A percentile compares a stretch with the other conserved stretches of the same genome.
Evolutionary conservation across 2,888 invertebrate genomes (phyloP).

Genomic region (Ctena decussata): DNA sequence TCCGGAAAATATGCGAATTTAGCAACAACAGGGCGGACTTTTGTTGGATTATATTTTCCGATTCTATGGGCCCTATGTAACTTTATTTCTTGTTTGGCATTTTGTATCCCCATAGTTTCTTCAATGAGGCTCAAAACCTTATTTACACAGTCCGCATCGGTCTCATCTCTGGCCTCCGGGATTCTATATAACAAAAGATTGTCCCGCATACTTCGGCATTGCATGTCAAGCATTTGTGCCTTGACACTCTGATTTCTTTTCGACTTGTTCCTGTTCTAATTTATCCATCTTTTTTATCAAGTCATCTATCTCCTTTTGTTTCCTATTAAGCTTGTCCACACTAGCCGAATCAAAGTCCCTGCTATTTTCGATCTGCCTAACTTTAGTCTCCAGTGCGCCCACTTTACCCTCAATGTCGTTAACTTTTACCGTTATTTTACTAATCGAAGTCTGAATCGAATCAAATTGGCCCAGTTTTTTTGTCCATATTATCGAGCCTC

Average conservation of each 20-base stretch:
- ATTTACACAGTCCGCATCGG: neutral
- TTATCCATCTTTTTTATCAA: neutral
- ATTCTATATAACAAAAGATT: neutral
- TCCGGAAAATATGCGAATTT: neutral
- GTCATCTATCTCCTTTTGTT: conserved; percentile 5
- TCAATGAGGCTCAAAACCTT: neutral
- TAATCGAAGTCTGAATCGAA: neutral
- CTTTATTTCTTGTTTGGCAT: neutral
- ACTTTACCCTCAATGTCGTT: conserved; percentile 10
- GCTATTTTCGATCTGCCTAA: neutral
- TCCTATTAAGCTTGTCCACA: neutral
- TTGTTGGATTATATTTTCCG: neutral
- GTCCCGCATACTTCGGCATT: conserved; percentile 42
- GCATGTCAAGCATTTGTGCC: conserved; percentile 26
- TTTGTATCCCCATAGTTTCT: neutral
- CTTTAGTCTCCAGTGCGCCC: conserved; percentile 16
- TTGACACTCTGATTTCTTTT: conserved; percentile 17
- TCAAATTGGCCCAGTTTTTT: conserved; percentile 18
- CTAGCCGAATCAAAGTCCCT: neutral
- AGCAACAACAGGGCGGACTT: neutral
- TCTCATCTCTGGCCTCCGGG: neutral
- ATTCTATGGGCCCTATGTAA: neutral
- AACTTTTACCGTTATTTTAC: neutral
- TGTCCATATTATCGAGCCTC: conserved; percentile 20
- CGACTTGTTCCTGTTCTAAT: neutral